Evolutionary conservation across 2,797 vertebrate species (phyloP).

Genomic region (Borostomias antarcticus): DNA sequence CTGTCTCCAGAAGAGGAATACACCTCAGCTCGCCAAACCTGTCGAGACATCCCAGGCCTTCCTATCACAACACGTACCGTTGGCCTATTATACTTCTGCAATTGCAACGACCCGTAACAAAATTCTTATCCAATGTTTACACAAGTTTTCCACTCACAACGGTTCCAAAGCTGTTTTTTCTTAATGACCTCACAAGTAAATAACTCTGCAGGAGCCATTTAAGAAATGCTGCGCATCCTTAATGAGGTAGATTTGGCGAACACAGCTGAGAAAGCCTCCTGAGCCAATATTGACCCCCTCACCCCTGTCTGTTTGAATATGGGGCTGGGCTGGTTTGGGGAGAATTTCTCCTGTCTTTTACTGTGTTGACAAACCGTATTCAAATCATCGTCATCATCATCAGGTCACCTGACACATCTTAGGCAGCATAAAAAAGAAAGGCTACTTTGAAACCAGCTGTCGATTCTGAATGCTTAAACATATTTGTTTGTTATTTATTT

Average conservation of each 20-base stretch:
- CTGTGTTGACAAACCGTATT: background rate
- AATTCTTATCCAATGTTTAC: slow-evolving; percentile 52
- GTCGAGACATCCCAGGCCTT: background rate
- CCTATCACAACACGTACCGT: no score
- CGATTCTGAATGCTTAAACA: background rate
- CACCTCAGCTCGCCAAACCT: background rate
- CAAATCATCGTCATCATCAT: background rate
- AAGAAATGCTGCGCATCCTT: slow-evolving; percentile 67
- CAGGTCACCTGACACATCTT: no score
- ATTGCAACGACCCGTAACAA: slow-evolving; percentile 32
- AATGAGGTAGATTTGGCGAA: slow-evolving; percentile 57
- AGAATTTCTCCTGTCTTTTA: slow-evolving; percentile 16
- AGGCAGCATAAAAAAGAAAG: no score
- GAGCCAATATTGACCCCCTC: slow-evolving; percentile 67
- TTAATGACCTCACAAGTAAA: slow-evolving; percentile 43
- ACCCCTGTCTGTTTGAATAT: slow-evolving; percentile 65
- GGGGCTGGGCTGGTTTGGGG: slow-evolving; percentile 52
- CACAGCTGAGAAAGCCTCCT: slow-evolving; percentile 52
- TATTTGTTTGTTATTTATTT: background rate
- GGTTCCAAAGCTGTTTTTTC: slow-evolving; percentile 34
- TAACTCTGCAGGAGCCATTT: slow-evolving; percentile 44
- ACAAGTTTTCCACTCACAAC: slow-evolving; percentile 50
- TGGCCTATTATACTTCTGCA: slow-evolving; percentile 21
- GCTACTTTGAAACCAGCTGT: background rate
- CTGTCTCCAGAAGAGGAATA: background rate